Percentiles rank a stretch among this genome's conserved stretches.
Evolutionary conservation across 2,888 invertebrate species (phyloP).

Genomic region (Lepetodrilus schrolli): DNA sequence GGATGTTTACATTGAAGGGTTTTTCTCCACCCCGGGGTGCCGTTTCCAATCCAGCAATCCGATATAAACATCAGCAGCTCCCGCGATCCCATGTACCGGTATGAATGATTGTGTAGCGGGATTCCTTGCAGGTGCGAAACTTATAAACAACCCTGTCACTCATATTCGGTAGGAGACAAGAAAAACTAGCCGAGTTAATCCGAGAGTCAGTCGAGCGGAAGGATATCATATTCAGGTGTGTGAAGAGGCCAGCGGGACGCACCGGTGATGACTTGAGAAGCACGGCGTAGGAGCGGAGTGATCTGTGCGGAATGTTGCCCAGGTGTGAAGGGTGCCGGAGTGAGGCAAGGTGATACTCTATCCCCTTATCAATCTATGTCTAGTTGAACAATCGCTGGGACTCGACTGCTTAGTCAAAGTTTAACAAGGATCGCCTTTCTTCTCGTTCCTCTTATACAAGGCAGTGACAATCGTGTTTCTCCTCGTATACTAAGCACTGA

Average conservation of each 20-base stretch:
- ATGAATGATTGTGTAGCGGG: slow-evolving; percentile 13
- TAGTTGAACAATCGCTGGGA: not conserved
- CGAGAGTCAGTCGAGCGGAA: slow-evolving; percentile 34
- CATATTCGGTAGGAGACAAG: slow-evolving; percentile 12
- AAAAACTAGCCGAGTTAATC: slow-evolving; percentile 34
- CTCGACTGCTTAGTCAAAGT: not conserved
- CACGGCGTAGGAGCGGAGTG: not conserved
- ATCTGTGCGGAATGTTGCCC: slow-evolving; percentile 7
- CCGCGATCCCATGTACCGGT: not conserved
- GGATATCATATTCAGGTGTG: slow-evolving; percentile 33
- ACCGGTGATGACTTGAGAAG: not conserved
- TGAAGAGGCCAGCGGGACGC: slow-evolving; percentile 26
- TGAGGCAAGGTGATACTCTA: slow-evolving; percentile 18
- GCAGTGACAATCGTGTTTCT: not conserved
- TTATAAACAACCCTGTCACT: slow-evolving; percentile 24
- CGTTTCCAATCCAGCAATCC: slow-evolving; percentile 11
- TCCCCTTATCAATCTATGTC: slow-evolving; percentile 29
- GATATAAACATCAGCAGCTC: slow-evolving; percentile 19
- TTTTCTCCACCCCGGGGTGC: not conserved
- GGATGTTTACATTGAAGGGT: slow-evolving; percentile 24
- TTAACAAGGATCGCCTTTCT: not conserved
- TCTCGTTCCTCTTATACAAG: not conserved
- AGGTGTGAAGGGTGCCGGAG: slow-evolving; percentile 22
- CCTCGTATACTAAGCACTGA: not conserved
- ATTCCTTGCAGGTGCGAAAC: slow-evolving; percentile 27